A percentile compares a stretch with the other conserved stretches of the same genome.
Evolutionary conservation across 2,113 vertebrate species (phyloP).

Genomic region (Nematolebias whitei): DNA sequence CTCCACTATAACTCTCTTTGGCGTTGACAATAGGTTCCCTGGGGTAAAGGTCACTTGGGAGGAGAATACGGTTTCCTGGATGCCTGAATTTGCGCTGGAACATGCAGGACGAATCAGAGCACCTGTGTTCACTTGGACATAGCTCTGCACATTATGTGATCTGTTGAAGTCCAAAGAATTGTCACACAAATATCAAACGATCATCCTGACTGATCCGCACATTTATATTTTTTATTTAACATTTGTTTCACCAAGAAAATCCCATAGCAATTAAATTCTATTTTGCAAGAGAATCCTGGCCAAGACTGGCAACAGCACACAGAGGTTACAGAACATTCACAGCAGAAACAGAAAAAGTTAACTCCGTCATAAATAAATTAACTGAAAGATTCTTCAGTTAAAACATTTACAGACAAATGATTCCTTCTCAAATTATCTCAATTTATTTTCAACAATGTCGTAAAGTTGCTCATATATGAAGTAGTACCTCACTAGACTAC

Average conservation of each 20-base stretch:
- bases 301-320: too few species aligned
- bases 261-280: too few species aligned
- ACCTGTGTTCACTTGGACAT: constrained; percentile 79
- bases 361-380: too few species aligned
- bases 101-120: constrained; percentile 78
- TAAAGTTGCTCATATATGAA: constrained; percentile 15
- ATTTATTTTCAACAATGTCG: constrained; percentile 43
- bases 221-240: too few species aligned
- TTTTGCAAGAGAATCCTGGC: too few species aligned
- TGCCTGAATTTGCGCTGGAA: constrained; percentile 73
- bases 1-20: constrained; percentile 59
- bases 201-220: constrained; percentile 42
- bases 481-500: background rate
- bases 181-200: constrained; percentile 18
- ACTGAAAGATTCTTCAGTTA: too few species aligned
- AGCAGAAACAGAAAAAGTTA: too few species aligned
- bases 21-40: constrained; percentile 75
- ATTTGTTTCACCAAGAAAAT: too few species aligned
- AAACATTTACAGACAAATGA: too few species aligned
- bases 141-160: constrained; percentile 61
- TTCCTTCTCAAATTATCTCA: too few species aligned
- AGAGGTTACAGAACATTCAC: too few species aligned
- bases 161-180: constrained; percentile 20
- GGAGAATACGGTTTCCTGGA: constrained; percentile 60
- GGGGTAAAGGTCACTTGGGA: constrained; percentile 69